Percentiles rank a stretch among this genome's conserved stretches.
Evolutionary conservation across 2,113 vertebrate genomes (phyloP).

Genomic region (Gadus macrocephalus): DNA sequence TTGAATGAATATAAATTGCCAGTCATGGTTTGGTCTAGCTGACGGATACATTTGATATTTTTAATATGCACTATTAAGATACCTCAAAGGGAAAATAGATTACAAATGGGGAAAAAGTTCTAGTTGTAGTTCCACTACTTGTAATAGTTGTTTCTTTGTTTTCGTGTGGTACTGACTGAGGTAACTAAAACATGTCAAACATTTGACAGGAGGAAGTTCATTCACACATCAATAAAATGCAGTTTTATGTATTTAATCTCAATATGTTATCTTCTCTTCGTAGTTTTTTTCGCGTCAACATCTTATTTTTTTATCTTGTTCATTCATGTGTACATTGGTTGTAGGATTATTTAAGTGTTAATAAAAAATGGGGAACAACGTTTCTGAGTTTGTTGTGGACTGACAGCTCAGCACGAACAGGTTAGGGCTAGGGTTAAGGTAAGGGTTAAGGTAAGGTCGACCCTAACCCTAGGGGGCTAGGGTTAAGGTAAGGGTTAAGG

Average conservation of each 20-base stretch:
- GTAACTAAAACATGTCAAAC: constrained; percentile 19
- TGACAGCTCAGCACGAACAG: too few relatives aligned
- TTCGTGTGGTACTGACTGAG: constrained; percentile 48
- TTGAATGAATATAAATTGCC: constrained; percentile 16
- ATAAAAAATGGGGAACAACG: constrained; percentile 40
- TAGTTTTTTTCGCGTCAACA: constrained; percentile 39
- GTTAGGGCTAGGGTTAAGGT: too few relatives aligned
- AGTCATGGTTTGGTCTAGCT: constrained; percentile 21
- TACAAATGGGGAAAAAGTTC: constrained; percentile 31
- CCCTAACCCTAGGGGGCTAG: too few relatives aligned
- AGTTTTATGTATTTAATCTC: constrained; percentile 62
- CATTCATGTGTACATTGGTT: constrained; percentile 58
- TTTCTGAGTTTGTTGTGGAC: neutral
- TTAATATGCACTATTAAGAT: constrained; percentile 64
- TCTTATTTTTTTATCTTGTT: constrained; percentile 65
- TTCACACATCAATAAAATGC: constrained; percentile 48
- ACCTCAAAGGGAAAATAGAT: constrained; percentile 56
- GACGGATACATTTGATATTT: constrained; percentile 37
- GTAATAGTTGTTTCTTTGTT: constrained; percentile 40
- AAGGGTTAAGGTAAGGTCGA: too few relatives aligned
- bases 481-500: too few relatives aligned
- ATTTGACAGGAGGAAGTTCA: constrained; percentile 13
- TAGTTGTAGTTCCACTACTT: constrained; percentile 36
- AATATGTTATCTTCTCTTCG: constrained; percentile 31
- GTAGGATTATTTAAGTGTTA: constrained; percentile 63